Evolutionary conservation across 2,888 invertebrate genomes (phyloP), one percentile per base, ranked within the genome.

Genomic region (Toxonevra muliebris): DNA sequence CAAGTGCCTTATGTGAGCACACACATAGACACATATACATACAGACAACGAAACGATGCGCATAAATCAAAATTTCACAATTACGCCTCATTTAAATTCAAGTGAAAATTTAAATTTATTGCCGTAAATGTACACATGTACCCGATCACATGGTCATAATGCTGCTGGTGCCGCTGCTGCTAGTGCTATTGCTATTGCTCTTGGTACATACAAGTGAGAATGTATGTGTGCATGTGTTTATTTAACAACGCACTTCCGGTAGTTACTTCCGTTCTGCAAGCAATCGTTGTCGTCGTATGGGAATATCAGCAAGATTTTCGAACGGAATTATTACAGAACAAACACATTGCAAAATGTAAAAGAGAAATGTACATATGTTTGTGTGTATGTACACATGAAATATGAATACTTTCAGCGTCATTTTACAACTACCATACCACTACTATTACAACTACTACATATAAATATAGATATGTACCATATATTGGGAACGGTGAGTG

Each of bases 61-160:
- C 65, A 68, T 71, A 76, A 78, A 78, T 77, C 77, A 71, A 66
- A 78, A 78, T 78, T 78, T 76, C 63, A 71, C 76, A 77, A 77
- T 79, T 77, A 79, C 70, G 71, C 68, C 60, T 64, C 72, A 77
- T 77, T 75, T 69, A 73, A 73, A 75, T 75, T 71, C 73, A 73
- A 72, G 66, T 61, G 70, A 69, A 71, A 73, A 70, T 63, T 54
- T 68, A 64, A 75, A 76, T 74, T 74, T 69, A 75, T 73, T 69
- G 66, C 62, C 53, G 42, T 42, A 13, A 54, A 42, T 20, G n/a
- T 57, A 20, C 20, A 17, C 48, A 50, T 40, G 40, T 57, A 15
- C 48, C 53, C 54, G 40, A 50, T 50, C 40, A 58, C 62, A 52
- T n/a, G 40, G n/a, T 13, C 15, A 42, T 19, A 40, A 53, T 52